Conservation (phyloP, 2,888 invertebrate species). For the Empis stercorea region DNA sequence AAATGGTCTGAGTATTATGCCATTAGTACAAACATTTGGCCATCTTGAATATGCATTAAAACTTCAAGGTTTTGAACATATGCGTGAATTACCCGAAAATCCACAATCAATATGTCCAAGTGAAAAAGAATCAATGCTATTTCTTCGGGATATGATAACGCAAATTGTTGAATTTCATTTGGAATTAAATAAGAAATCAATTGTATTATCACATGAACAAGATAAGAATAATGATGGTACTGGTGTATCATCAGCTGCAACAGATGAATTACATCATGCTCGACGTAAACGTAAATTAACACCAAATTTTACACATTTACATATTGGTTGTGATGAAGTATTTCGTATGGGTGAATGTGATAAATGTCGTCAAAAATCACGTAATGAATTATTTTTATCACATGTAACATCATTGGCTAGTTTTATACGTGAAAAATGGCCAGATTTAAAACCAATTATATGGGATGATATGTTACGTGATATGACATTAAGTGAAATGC, state of each 20-base stretch:
- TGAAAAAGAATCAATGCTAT: conserved; percentile 44
- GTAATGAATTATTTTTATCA: conserved; percentile 44
- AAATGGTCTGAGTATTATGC: conserved; percentile 53
- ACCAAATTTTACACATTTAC: conserved; percentile 40
- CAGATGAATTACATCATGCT: conserved; percentile 4
- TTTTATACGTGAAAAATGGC: conserved; percentile 45
- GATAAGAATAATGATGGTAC: not conserved
- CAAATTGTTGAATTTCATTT: conserved; percentile 44
- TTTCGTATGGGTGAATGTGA: conserved; percentile 56
- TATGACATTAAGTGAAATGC: conserved; percentile 44
- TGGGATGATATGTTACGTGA: conserved; percentile 74
- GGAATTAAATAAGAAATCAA: conserved; percentile 14
- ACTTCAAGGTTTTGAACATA: conserved; percentile 43
- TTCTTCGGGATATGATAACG: conserved; percentile 53
- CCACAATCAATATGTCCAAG: conserved; percentile 62
- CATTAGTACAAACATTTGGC: conserved; percentile 64
- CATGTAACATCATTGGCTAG: conserved; percentile 48
- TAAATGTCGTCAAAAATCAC: conserved; percentile 39
- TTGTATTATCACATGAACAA: not conserved
- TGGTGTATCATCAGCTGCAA: conserved; percentile 3
- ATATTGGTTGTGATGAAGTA: conserved; percentile 65
- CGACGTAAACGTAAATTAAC: conserved; percentile 15
- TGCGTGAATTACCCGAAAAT: conserved; percentile 52
- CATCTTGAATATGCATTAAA: conserved; percentile 64
- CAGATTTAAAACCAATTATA: conserved; percentile 48